A percentile compares a stretch with the other conserved stretches of the same genome.
These are phyloP conservation scores for Pelagia noctiluca DNA, from an alignment of 30 jellyfish, hydroid and myxozoan species.

Conservation along the genomic window DNA sequence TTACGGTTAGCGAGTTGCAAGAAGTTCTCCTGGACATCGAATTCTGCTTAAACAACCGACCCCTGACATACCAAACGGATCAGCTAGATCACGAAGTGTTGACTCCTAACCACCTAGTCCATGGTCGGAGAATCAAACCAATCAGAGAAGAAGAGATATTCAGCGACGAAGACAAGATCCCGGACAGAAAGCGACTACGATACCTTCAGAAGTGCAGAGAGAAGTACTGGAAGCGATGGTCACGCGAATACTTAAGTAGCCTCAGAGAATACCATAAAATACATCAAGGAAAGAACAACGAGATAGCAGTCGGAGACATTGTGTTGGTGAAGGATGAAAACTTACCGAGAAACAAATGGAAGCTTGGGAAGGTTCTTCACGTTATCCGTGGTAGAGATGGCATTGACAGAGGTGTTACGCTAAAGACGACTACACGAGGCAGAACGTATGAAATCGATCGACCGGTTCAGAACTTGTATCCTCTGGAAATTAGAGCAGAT, in stretches of 20 bases:
- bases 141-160: background rate
- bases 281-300: background rate
- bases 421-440: background rate
- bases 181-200: background rate
- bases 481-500: too few relatives aligned
- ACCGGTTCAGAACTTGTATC: slow-evolving; percentile 5
- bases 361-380: background rate
- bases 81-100: slow-evolving; percentile 3
- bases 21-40: slow-evolving; percentile 53
- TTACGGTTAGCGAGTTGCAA: slow-evolving; percentile 24
- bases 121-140: slow-evolving; percentile 8
- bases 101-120: slow-evolving; percentile 16
- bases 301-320: background rate
- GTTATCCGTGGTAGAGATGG: background rate
- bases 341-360: slow-evolving; percentile 5
- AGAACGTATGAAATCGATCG: background rate
- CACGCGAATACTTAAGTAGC: background rate
- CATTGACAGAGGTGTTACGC: background rate
- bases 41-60: slow-evolving; percentile 19
- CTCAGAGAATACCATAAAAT: background rate
- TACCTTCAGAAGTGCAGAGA: background rate
- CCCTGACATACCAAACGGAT: background rate
- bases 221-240: background rate
- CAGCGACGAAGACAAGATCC: slow-evolving; percentile 13
- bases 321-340: background rate